Percentiles rank a stretch among this genome's conserved stretches.
Conservation (phyloP, 1,140 invertebrate genomes). For the Pseudobourletiella spinata region DNA sequence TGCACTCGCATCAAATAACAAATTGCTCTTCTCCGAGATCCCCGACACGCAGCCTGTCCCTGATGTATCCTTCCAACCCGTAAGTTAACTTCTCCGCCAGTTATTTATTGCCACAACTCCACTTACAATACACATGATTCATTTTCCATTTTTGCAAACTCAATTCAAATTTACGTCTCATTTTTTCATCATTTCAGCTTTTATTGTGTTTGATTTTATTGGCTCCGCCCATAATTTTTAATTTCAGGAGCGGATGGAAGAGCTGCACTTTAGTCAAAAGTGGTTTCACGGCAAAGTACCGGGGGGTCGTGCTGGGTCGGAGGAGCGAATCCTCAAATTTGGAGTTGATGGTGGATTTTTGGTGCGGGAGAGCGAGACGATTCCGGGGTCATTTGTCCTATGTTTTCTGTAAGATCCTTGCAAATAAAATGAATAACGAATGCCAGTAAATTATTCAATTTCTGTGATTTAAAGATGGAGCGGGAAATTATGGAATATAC, state of each 20-base stretch:
- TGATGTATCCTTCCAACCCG: neutral
- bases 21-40: constrained; percentile 73
- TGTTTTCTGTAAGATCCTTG: neutral
- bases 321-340: neutral
- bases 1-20: constrained; percentile 74
- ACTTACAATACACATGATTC: too few species aligned
- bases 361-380: neutral
- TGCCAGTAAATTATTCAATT: neutral
- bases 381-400: neutral
- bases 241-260: neutral
- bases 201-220: too few species aligned
- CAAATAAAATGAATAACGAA: neutral
- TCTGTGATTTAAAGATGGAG: neutral
- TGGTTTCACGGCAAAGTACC: neutral
- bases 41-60: neutral
- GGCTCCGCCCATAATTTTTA: too few species aligned
- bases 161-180: too few species aligned
- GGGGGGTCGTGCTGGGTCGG: neutral
- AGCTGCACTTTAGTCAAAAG: neutral
- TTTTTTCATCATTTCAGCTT: too few species aligned
- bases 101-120: too few species aligned
- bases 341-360: neutral
- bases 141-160: too few species aligned
- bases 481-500: neutral
- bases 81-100: too few species aligned